These are phyloP conservation scores for Andricus curvator DNA, from an alignment of 2,888 invertebrate genomes.

Conservation along the genomic window DNA sequence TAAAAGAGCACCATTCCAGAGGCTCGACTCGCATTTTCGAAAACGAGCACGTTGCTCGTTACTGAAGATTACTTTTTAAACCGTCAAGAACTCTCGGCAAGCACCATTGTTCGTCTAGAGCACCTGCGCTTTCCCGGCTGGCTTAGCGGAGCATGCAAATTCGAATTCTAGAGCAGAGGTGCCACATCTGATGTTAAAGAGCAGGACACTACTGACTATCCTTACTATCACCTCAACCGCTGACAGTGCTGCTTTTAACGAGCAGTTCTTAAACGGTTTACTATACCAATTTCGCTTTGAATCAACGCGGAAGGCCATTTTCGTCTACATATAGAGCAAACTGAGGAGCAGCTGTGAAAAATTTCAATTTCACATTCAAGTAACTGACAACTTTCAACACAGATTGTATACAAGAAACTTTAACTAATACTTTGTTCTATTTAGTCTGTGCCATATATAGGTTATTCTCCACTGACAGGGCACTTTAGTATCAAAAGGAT, in stretches of 20 bases:
- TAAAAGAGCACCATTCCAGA: constrained; percentile 34
- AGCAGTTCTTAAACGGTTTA: constrained; percentile 1
- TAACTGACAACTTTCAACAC: not conserved
- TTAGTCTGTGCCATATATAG: not conserved
- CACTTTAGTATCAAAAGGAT: no score
- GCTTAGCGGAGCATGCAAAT: constrained; percentile 31
- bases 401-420: not conserved
- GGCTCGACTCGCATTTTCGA: constrained; percentile 30
- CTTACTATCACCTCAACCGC: not conserved
- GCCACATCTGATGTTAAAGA: constrained; percentile 6
- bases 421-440: not conserved
- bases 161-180: constrained; percentile 17
- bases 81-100: constrained; percentile 36
- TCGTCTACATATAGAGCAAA: not conserved
- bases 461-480: no score
- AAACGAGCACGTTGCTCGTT: constrained; percentile 42
- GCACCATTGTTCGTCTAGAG: constrained; percentile 34
- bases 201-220: not conserved
- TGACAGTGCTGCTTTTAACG: constrained; percentile 5
- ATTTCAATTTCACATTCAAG: not conserved
- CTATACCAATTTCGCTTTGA: constrained; percentile 7
- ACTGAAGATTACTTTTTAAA: constrained; percentile 39
- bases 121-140: constrained; percentile 26
- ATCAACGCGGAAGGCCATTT: not conserved
- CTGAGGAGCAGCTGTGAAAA: not conserved